Evolutionary conservation across 1,140 invertebrate genomes (phyloP).

Genomic region (Stegodyphus mimosarum): DNA sequence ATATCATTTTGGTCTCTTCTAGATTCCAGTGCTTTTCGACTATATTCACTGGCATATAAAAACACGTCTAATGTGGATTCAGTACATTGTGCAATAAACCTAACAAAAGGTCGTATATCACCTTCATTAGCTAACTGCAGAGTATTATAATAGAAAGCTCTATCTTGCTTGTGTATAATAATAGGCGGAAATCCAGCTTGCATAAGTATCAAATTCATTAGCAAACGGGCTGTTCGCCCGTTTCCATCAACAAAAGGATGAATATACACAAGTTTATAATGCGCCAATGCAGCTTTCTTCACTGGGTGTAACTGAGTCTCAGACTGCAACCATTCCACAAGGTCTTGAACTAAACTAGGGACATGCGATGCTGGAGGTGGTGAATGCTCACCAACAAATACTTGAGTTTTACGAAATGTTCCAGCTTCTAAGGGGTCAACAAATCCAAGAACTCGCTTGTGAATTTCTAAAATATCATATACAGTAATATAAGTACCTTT

Average conservation of each 20-base stretch:
- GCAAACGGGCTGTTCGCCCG: constrained; percentile 89
- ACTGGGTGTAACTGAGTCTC: constrained; percentile 88
- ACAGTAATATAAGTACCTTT: constrained; percentile 78
- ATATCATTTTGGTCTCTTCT: constrained; percentile 22
- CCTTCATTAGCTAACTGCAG: constrained; percentile 91
- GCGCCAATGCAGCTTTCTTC: constrained; percentile 91
- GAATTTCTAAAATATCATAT: constrained; percentile 92
- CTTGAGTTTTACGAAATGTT: constrained; percentile 67
- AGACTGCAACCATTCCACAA: constrained; percentile 88
- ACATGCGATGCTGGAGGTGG: constrained; percentile 87
- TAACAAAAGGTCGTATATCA: constrained; percentile 90
- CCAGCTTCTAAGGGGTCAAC: constrained; percentile 91
- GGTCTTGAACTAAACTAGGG: constrained; percentile 84
- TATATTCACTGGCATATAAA: constrained; percentile 75
- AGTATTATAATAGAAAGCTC: constrained; percentile 81
- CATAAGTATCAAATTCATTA: constrained; percentile 99
- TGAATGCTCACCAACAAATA: constrained; percentile 91
- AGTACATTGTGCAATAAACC: constrained; percentile 95
- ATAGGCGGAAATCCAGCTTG: constrained; percentile 96
- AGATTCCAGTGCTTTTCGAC: constrained; percentile 39
- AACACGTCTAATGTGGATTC: constrained; percentile 94
- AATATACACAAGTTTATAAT: constrained; percentile 96
- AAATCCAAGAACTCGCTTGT: constrained; percentile 90
- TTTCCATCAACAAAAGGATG: constrained; percentile 95
- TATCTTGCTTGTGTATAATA: constrained; percentile 92